A percentile compares a stretch with the other conserved stretches of the same genome.
Conservation (phyloP, 35 echinoderm and acorn worm species). For the Ophioderma brevispina region DNA sequence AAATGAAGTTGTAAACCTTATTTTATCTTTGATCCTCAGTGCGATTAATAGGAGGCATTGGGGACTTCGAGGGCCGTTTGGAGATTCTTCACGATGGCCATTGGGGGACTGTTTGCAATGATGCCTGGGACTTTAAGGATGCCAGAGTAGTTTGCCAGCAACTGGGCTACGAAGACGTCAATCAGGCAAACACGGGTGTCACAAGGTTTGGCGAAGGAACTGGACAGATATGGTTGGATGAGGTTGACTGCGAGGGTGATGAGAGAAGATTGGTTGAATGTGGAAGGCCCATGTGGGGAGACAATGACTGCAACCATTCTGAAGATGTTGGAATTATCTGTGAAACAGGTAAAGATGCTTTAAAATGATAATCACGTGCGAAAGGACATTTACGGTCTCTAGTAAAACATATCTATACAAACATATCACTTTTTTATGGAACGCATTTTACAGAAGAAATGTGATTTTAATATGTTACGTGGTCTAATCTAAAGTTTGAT, state of each 20-base stretch:
- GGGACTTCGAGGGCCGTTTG: not conserved
- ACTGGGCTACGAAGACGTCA: not conserved
- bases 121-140: conserved; percentile 1
- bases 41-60: not conserved
- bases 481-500: too few species aligned
- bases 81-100: not conserved
- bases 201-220: not conserved
- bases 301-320: conserved; percentile 9
- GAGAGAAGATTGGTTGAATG: conserved; percentile 23
- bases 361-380: too few species aligned
- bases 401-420: too few species aligned
- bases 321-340: conserved; percentile 13
- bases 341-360: not conserved
- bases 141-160: not conserved
- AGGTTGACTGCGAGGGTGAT: not conserved
- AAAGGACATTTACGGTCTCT: too few species aligned
- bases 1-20: too few species aligned
- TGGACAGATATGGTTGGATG: conserved; percentile 10
- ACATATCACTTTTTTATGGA: too few species aligned
- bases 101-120: conserved; percentile 20
- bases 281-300: not conserved
- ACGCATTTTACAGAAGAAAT: too few species aligned
- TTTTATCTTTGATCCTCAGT: not conserved
- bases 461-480: too few species aligned
- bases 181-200: not conserved